Evolutionary conservation across 2,113 vertebrate species (phyloP), one percentile per base, ranked within the genome.

Genomic region (Nicator chloris): DNA sequence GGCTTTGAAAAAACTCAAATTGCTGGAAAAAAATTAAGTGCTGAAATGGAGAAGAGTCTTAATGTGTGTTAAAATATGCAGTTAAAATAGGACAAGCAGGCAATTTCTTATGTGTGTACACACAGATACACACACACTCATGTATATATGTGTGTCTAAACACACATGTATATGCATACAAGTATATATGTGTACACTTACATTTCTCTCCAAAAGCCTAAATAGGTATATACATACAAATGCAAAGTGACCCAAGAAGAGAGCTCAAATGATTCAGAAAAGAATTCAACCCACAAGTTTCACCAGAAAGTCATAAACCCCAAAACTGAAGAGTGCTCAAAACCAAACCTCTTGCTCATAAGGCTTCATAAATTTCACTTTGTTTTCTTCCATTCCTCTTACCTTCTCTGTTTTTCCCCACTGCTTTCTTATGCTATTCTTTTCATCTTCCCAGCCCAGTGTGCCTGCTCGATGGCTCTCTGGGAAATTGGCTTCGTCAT

Each of bases 301-400:
- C 73, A 89, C 12, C 18, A 63, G 16, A 45, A 23, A 42, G 23
- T 40, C 31, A 86, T 76, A 84, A 20, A 37, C 27, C 39, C 12
- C 6, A 2, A 86, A 83, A 22, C 28, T 77, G 39, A 61, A 12
- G 6, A 61, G 4, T 5, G 6, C 56, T 87, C 61, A 53, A 65
- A 69, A 54, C 23, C 37, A 86, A 65, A 90, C 24, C 9, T 65
- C 45, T 51, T 53, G 27, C 44, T 73, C 42, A 19, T 16, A 40
- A 3, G 0, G 4, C 26, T 80, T 89, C 39, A n/a, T 17, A 63
- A 37, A 49, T 68, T 56, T 54, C 10, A 18, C 8, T 68, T 47
- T 37, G 9, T 72, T 79, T 56, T 20, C 15, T 82, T 77, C 33
- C 15, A 44, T 80, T 93, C 78, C 54, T 85, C 93, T 94, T 96